Base-by-base conservation (phyloP, 2,113 vertebrate species). In the Periophthalmodon schlosseri region DNA sequence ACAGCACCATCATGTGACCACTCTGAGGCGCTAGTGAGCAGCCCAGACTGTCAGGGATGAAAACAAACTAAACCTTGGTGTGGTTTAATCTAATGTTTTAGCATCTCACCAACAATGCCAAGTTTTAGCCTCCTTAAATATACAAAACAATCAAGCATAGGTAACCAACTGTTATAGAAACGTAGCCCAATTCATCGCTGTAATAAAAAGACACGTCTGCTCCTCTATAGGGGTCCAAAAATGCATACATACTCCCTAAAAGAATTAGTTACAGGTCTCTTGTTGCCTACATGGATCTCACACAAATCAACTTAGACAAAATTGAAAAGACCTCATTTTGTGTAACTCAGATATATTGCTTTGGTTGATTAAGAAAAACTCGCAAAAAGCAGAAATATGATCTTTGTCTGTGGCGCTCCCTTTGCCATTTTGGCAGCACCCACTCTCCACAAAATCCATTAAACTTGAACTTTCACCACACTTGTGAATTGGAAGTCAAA, bases 271-370 rank as follows among this genome's bases (percentile, higher is more conserved):
- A 77, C 73, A 77, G 84, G 76, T 70, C 77, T 72, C 80, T 74
- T 57, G 74, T 88, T 87, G 88, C 88, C 92, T 90, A 83, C 87
- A 87, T 82, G 81, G 84, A 79, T 66, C 76, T 82, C 77, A 73
- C 84, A 70, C 87, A 91, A 94, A 94, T 94, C 86, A 76, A 87
- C 86, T 95, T 93, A 94, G 85, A 76, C 87, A 81, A 90, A 79
- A 91, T 90, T 86, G 90, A 84, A 91, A 87, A 92, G 77, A 76
- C 84, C 76, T 82, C 75, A 91, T 89, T 88, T 88, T 87, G 82
- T 80, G 47, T 94, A 93, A 95, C 94, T 92, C 86, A 91, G 90
- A 91, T 77, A 94, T 93, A 94, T 94, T 94, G 91, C 92, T 88
- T 91, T 85, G 87, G 87, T 92, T 95, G 88, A 93, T 93, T 93